Evolutionary conservation across 2,113 vertebrate species (phyloP).

Genomic region (Dicentrarchus labrax): DNA sequence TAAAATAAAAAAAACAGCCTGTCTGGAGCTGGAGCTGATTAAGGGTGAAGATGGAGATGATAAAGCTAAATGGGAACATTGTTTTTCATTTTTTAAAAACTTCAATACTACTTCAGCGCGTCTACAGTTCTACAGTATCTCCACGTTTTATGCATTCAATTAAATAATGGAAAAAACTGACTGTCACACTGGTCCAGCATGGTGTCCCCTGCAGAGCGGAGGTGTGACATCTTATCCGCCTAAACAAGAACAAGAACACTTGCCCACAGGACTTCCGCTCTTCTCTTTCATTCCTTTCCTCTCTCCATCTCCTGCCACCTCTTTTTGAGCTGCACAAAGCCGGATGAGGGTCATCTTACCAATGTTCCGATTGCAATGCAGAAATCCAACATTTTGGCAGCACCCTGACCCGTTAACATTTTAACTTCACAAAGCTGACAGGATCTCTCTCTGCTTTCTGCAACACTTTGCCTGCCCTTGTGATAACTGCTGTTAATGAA

Average conservation of each 20-base stretch:
- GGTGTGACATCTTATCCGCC: slow-evolving; percentile 58
- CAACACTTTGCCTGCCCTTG: slow-evolving; percentile 15
- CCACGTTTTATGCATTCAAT: not conserved
- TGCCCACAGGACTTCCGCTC: slow-evolving; percentile 69
- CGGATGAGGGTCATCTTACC: slow-evolving; percentile 83
- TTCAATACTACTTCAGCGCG: slow-evolving; percentile 3
- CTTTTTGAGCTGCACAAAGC: slow-evolving; percentile 69
- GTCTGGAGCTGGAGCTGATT: slow-evolving; percentile 59
- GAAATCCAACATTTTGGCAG: slow-evolving; percentile 78
- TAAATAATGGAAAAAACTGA: not conserved
- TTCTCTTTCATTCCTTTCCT: slow-evolving; percentile 71
- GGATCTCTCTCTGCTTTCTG: slow-evolving; percentile 59
- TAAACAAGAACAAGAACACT: slow-evolving; percentile 34
- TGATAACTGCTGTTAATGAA: slow-evolving; percentile 10
- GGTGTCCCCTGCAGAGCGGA: slow-evolving; percentile 41
- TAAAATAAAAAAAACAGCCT: slow-evolving; percentile 2
- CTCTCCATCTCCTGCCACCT: slow-evolving; percentile 65
- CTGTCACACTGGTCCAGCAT: slow-evolving; percentile 28
- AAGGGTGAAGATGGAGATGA: slow-evolving; percentile 44
- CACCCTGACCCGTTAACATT: slow-evolving; percentile 71
- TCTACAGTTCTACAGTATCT: not conserved
- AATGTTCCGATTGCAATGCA: slow-evolving; percentile 72
- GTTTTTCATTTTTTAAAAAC: slow-evolving; percentile 40
- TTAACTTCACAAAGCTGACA: slow-evolving; percentile 65
- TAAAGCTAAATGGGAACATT: slow-evolving; percentile 44